Evolutionary conservation across 2,113 vertebrate genomes (phyloP).

Genomic region (Trichechus manatus): DNA sequence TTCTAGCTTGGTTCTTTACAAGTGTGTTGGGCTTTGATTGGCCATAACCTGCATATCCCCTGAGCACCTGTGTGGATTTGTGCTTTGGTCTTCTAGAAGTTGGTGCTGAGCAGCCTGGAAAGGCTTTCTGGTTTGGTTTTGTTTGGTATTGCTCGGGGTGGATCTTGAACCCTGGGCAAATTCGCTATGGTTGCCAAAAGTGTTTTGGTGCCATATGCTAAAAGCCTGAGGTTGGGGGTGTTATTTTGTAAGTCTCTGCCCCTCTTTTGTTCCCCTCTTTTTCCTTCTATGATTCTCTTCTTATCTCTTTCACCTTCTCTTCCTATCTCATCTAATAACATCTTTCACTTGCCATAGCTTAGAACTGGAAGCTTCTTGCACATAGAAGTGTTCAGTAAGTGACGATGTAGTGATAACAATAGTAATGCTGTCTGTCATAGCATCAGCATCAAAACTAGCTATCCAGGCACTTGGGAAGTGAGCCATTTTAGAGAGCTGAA

Average conservation of each 20-base stretch:
- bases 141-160: not conserved
- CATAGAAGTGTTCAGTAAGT: not conserved
- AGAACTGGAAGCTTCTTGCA: not conserved
- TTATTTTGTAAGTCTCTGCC: not conserved
- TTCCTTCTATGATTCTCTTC: not conserved
- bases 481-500: not conserved
- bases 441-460: not conserved
- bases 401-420: not conserved
- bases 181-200: not conserved
- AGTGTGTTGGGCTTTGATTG: not conserved
- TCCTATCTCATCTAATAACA: too few species aligned
- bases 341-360: not conserved
- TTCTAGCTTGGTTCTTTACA: not conserved
- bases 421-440: accelerated
- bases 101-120: not conserved
- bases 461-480: not conserved
- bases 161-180: not conserved
- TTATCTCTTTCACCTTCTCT: too few species aligned
- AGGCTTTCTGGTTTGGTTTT: not conserved
- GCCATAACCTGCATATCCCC: accelerated
- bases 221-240: not conserved
- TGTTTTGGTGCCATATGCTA: not conserved
- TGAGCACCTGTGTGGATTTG: not conserved
- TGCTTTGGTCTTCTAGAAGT: not conserved
- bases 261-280: not conserved